Conservation (phyloP, 2,797 vertebrate genomes). For the Holocentrus rufus region DNA sequence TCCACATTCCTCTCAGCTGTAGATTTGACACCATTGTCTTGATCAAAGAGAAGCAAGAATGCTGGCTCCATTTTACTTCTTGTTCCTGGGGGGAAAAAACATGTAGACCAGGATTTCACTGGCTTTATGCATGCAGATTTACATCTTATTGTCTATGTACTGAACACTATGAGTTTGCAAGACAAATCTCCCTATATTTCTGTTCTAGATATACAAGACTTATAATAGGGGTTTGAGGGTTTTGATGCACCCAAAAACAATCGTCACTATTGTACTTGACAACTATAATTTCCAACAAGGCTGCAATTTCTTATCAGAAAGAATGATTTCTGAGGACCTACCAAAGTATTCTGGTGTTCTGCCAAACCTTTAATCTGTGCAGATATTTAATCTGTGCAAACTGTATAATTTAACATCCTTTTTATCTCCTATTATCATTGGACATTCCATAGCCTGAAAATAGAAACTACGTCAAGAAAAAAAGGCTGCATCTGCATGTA, state of each 20-base stretch:
- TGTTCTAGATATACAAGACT: neutral
- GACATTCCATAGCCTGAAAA: neutral
- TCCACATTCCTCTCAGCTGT: slow-evolving; percentile 8
- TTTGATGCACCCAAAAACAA: neutral
- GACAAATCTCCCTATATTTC: neutral
- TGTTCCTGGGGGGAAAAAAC: neutral
- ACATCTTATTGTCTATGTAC: too few species aligned
- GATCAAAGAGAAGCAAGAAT: neutral
- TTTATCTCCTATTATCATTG: neutral
- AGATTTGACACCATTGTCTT: neutral
- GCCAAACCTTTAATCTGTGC: neutral
- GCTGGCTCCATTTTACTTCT: too few species aligned
- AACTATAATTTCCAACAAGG: neutral
- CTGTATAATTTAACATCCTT: neutral
- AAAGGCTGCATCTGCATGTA: slow-evolving; percentile 2
- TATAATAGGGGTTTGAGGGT: neutral
- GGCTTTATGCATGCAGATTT: neutral
- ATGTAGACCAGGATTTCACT: neutral
- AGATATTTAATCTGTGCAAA: neutral
- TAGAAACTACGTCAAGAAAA: neutral
- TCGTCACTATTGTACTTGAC: neutral
- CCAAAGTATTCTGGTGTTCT: too few species aligned
- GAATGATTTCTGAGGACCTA: neutral
- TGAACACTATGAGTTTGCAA: too few species aligned
- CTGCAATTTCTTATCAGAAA: neutral